These are phyloP conservation scores for Setipinna tenuifilis DNA, from an alignment of 2,797 vertebrate species.

Conservation along the genomic window DNA sequence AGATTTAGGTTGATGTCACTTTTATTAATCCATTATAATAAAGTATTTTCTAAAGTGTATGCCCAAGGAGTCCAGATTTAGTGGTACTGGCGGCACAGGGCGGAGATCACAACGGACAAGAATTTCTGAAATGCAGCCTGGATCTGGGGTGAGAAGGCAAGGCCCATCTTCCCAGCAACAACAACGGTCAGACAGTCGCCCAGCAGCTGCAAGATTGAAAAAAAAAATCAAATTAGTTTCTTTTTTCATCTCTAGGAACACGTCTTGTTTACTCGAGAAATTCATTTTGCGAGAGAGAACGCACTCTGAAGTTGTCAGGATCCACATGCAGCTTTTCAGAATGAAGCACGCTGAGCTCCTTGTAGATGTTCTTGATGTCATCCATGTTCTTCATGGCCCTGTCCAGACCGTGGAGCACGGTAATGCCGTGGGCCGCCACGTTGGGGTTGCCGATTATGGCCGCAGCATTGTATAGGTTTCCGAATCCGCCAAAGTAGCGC, in stretches of 20 bases:
- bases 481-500: constrained; percentile 82
- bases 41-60: not conserved
- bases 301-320: constrained; percentile 87
- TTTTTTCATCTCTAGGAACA: not conserved
- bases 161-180: constrained; percentile 64
- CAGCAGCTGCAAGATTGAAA: constrained; percentile 67
- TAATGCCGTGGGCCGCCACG: constrained; percentile 78
- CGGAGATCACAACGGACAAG: constrained; percentile 70
- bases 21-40: not conserved
- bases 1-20: constrained; percentile 6
- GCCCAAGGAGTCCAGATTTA: constrained; percentile 51
- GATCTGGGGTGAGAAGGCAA: constrained; percentile 67
- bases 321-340: constrained; percentile 86
- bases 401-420: constrained; percentile 82
- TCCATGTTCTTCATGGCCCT: constrained; percentile 84
- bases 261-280: not conserved
- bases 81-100: constrained; percentile 82
- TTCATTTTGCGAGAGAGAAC: not conserved
- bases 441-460: constrained; percentile 77
- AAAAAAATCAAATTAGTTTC: not conserved
- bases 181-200: constrained; percentile 73
- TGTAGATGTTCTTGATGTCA: constrained; percentile 74
- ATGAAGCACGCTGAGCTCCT: constrained; percentile 80
- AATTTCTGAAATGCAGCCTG: constrained; percentile 79
- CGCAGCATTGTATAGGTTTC: constrained; percentile 77